Base-by-base conservation (phyloP, 2,797 vertebrate genomes). In the Sebastes steindachneri region DNA sequence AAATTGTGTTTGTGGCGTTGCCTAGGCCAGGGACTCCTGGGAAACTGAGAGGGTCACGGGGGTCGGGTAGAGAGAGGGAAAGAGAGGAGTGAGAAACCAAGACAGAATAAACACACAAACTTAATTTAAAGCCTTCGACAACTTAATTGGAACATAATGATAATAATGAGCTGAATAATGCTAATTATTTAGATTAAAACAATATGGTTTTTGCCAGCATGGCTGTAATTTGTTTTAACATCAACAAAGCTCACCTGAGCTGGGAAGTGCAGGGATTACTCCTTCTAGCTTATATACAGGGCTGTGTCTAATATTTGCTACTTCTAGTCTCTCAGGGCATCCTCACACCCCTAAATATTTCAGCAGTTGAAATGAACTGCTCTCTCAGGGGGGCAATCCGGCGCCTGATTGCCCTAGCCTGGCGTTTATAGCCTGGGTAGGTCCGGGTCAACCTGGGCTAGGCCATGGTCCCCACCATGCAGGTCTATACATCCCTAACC, bases 1-100 rank as follows among this genome's bases (percentile, higher is more conserved):
- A 98, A 98, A 98, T 98, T 97, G 97, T 97, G 97, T 98, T 99
- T 97, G 95, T 90, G 95, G 95, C 94, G 93, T 95, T 94, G 95
- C 96, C 93, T 81, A 84, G 87, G 84, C 86, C 71, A 72, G 95
- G 93, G 95, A 95, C 97, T 97, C 97, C 94, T 94, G 97, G 97
- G 97, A 97, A 95, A 89, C 79, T 75, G 62, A 55, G 37, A n/a
- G 92, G 91, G 89, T 93, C 86, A 86, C 26, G 4, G 63, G 77
- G 90, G 92, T 93, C 90, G 82, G 90, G 62, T 21, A 71, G 77
- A 80, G 64, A 64, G 65, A 73, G 54, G 57, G 76, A 64, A 79
- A 45, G n/a, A 51, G 19, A 26, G 67, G 51, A 75, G 11, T 59
- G 64, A 82, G 28, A 85, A 65, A 75, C 59, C 19, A 59, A 55